Conservation (phyloP, 2,113 vertebrate genomes). For the Hemichromis elongatus region DNA sequence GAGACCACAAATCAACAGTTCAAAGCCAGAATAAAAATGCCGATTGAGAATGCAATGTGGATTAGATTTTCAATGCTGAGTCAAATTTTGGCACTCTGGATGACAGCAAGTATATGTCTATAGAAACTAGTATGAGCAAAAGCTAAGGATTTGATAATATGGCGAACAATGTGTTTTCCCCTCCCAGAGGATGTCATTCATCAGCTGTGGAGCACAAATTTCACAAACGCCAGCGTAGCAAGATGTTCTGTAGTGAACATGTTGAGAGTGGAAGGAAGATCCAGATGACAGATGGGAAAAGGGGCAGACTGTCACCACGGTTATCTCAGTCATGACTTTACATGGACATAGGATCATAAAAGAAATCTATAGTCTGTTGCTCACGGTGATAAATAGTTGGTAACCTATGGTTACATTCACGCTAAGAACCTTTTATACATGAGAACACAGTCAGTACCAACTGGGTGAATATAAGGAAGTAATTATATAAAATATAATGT, state of each 20-base stretch:
- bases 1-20: constrained; percentile 57
- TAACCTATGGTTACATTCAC: neutral
- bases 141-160: constrained; percentile 1
- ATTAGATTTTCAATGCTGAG: constrained; percentile 12
- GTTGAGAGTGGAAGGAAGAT: neutral
- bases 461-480: neutral
- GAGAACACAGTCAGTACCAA: neutral
- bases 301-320: neutral
- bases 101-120: neutral
- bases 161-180: neutral
- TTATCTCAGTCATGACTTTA: neutral
- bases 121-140: neutral
- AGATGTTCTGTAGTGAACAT: constrained; percentile 26
- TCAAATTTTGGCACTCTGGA: constrained; percentile 4
- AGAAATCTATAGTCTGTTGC: neutral
- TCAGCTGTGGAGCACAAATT: constrained; percentile 1
- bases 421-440: neutral
- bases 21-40: constrained; percentile 35
- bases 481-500: neutral
- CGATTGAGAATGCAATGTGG: constrained; percentile 29
- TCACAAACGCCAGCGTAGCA: constrained; percentile 3
- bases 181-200: constrained; percentile 9
- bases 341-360: neutral
- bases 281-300: neutral
- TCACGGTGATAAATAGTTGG: neutral